Base-by-base conservation (phyloP, 2,888 invertebrate genomes). In the Dryocosmus kuriphilus region DNA sequence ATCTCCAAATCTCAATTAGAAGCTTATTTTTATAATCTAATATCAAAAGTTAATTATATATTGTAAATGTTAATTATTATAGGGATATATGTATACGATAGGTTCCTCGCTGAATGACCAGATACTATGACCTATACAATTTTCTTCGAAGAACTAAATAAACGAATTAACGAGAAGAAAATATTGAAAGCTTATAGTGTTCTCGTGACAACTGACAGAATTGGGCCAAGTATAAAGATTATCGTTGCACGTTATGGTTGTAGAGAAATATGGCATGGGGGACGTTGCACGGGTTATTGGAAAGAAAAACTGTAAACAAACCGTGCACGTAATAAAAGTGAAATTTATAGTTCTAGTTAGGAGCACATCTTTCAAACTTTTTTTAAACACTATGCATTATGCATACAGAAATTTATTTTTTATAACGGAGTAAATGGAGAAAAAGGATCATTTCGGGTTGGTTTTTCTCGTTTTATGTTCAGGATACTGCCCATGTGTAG, bases 171-270 rank as follows among this genome's bases (percentile, higher is more conserved):
- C 32, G 38, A 60, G 2, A 77, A 55, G 27, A 38, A 74, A 74
- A 74, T 61, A 41, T 55, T 14, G 55, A 30, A 38, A 55, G 41
- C 46, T 73, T 27, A 62, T 27, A 67, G 27, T 55, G 55, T 62
- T 60, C 6, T 80, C 73, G 22, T 32, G 73, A 46, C 55, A 75
- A 67, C 46, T 67, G 67, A 67, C 67, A 27, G 41, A 67, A 67
- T 67, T 27, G 41, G 67, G 67, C 27, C 67, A 67, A 67, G 67
- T 27, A 24, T 41, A 41, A 46, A 38, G 67, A 67, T 46, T 67
- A 67, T 67, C 67, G 67, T 41, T 67, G 67, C 67, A 67, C 46
- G 67, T 67, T 67, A 67, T 67, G 19, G 67, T 16, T 19, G 19
- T 46, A 41, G 16, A 46, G 67, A 67, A 67, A 67, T 67, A 27